A percentile compares a stretch with the other conserved stretches of the same genome.
These are phyloP conservation scores for Lycia hirtaria DNA, from an alignment of 2,888 invertebrate genomes.

Conservation along the genomic window DNA sequence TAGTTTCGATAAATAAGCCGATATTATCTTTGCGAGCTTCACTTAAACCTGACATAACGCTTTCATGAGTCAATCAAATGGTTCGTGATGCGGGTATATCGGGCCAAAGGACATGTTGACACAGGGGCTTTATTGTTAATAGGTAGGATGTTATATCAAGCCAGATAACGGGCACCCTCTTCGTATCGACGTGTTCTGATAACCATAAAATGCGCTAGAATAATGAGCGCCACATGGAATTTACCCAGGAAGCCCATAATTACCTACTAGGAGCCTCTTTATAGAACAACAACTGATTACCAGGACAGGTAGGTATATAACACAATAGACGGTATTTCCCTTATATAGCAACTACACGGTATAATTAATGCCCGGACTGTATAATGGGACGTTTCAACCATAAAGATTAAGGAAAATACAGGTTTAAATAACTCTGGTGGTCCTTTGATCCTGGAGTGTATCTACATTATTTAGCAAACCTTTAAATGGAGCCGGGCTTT, in stretches of 20 bases:
- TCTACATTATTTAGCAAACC: constrained; percentile 1
- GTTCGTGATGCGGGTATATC: constrained; percentile 40
- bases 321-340: constrained; percentile 52
- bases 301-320: constrained; percentile 34
- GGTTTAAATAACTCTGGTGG: constrained; percentile 16
- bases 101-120: constrained; percentile 45
- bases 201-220: constrained; percentile 44
- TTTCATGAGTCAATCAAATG: constrained; percentile 22
- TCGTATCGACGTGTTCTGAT: constrained; percentile 48
- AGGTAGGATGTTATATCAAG: constrained; percentile 57
- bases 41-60: constrained; percentile 26
- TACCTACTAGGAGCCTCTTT: constrained; percentile 32
- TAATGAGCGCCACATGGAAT: constrained; percentile 43
- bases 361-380: constrained; percentile 21
- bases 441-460: constrained; percentile 1
- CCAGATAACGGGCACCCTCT: constrained; percentile 57
- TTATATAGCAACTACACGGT: constrained; percentile 43
- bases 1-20: neutral
- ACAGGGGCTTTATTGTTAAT: constrained; percentile 58
- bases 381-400: constrained; percentile 30
- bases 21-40: constrained; percentile 4
- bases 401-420: constrained; percentile 17
- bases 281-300: constrained; percentile 46
- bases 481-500: constrained; percentile 13
- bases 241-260: constrained; percentile 44